Evolutionary conservation across 2,888 invertebrate species (phyloP).

Genomic region (Anarsia innoxiella): DNA sequence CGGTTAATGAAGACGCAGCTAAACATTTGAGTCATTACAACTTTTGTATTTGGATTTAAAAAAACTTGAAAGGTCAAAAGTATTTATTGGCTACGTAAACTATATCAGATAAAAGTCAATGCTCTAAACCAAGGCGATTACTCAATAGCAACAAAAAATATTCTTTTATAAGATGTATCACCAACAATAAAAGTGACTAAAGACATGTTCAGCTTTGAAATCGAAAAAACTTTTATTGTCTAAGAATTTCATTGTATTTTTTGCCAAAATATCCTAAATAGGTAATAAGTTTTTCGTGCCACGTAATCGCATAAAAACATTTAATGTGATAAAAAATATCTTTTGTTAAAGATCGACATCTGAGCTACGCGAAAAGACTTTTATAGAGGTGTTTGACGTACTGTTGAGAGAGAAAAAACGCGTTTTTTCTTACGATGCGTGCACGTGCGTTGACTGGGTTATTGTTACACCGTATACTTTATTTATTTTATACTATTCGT

Average conservation of each 20-base stretch:
- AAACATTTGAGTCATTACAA: too few species aligned
- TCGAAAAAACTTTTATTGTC: conserved; percentile 3
- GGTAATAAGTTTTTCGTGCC: conserved; percentile 6
- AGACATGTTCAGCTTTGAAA: conserved; percentile 1
- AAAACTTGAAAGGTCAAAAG: too few species aligned
- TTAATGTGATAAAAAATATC: conserved; percentile 25
- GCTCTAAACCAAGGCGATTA: too few species aligned
- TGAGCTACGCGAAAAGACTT: conserved; percentile 30
- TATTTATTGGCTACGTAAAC: too few species aligned
- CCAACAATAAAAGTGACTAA: conserved; percentile 1
- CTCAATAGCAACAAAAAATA: conserved; percentile 3
- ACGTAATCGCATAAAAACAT: conserved; percentile 14
- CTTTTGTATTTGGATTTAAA: too few species aligned
- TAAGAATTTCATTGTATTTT: conserved; percentile 2
- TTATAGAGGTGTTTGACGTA: conserved; percentile 25
- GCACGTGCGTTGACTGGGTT: conserved; percentile 16
- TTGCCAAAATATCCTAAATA: conserved; percentile 4
- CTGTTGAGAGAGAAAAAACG: conserved; percentile 25
- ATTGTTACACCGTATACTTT: conserved; percentile 6
- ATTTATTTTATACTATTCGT: too few species aligned
- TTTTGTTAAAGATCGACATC: conserved; percentile 34
- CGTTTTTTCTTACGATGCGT: conserved; percentile 22
- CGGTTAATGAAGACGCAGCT: too few species aligned
- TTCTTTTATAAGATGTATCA: background rate
- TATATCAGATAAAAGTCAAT: too few species aligned